Evolutionary conservation across 2,888 invertebrate species (phyloP), one percentile per base, ranked within the genome.

Genomic region (Ichneumoninae sp.): DNA sequence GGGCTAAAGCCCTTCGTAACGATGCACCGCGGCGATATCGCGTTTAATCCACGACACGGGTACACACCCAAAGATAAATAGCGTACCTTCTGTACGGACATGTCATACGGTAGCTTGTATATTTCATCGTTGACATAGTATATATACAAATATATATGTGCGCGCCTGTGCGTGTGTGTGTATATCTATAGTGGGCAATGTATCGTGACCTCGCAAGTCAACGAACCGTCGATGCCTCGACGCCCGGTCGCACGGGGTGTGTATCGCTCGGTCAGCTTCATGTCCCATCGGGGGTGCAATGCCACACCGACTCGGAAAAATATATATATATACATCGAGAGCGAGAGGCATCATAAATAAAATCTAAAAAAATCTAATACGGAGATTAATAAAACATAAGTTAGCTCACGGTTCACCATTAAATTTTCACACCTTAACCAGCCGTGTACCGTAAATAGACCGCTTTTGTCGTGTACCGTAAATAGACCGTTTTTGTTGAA

Each of bases 191-290:
- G 70, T 54, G 78, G 69, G 68, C 70, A 63, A 66, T 78, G 76
- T 74, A 73, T 76, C 76, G 76, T 83, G 82, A 86, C 83, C 83
- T 86, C 78, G 73, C 83, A 69, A 86, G 86, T 83, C 85, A 87
- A 87, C 81, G 85, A 85, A 82, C 87, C 83, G 74, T 81, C 85
- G 81, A 85, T 83, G 78, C 81, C 84, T 82, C 82, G 82, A 75
- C 76, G 74, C 82, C 82, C 80, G 82, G 77, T 83, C 77, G 77
- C 75, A 60, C 76, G 81, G 85, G 81, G 81, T 83, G 83, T 80
- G 75, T 81, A 84, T 86, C 84, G 76, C 83, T 81, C 81, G 77
- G 82, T 68, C 84, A 80, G 75, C 79, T 82, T 85, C 82, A 73
- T 76, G 75, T 71, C 76, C 57, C 76, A 76, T 33, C 77, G 78